phyloP scores from a whole-genome alignment of 2,113 vertebrate genomes.

The Meleagris gallopavo region DNA sequence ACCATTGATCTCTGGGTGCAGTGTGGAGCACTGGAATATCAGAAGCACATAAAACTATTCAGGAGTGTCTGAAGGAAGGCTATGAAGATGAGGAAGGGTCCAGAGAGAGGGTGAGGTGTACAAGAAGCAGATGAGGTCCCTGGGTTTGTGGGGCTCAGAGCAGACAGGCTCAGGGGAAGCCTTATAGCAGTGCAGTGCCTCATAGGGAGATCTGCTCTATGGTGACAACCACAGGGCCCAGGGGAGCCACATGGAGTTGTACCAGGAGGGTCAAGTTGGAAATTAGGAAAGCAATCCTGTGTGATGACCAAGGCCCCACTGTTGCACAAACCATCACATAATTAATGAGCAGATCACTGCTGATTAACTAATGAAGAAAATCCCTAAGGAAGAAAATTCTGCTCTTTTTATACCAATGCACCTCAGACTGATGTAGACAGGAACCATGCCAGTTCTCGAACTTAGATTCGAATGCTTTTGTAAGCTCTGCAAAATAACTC shows the following conservation, averaged over 20 bases:
- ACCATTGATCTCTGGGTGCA: neutral
- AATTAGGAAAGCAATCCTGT: neutral
- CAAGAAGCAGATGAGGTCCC: neutral
- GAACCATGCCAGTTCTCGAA: neutral
- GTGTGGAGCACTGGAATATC: neutral
- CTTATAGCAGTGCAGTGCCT: neutral
- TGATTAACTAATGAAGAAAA: neutral
- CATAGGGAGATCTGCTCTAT: neutral
- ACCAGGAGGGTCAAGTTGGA: neutral
- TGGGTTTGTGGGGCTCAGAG: neutral
- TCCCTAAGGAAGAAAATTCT: neutral
- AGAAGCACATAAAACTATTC: neutral
- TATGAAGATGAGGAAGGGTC: neutral
- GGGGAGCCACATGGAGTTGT: neutral
- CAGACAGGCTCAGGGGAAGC: neutral
- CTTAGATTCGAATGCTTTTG: neutral
- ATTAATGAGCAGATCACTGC: neutral
- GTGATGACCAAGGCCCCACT: neutral
- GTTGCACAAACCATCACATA: neutral
- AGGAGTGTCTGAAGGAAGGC: neutral
- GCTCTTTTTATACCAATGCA: neutral
- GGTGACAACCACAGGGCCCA: neutral
- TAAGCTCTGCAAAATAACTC: neutral
- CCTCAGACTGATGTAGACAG: neutral
- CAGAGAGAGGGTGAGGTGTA: neutral